Conservation (phyloP, 1,140 invertebrate species). For the Venustaconcha ellipsiformis region DNA sequence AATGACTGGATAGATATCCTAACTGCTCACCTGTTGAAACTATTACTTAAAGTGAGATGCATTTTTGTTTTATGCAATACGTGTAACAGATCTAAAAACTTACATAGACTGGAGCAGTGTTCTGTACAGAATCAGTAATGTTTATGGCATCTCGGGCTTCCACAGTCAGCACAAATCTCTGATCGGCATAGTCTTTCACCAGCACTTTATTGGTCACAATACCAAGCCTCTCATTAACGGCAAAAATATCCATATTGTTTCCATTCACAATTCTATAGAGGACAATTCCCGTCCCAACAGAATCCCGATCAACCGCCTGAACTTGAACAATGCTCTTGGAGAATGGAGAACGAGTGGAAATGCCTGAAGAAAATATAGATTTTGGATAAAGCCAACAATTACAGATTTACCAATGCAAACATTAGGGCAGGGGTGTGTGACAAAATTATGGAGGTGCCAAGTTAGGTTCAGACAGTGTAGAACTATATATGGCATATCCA, state of each 20-base stretch:
- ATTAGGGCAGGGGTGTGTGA: too few species aligned
- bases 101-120: constrained; percentile 27
- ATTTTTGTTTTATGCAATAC: not conserved
- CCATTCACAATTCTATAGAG: not conserved
- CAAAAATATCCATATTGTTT: constrained; percentile 13
- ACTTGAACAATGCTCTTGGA: constrained; percentile 45
- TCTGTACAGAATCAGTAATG: constrained; percentile 7
- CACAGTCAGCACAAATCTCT: constrained; percentile 9
- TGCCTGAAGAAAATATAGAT: constrained; percentile 39
- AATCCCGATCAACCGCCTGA: constrained; percentile 33
- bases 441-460: too few species aligned
- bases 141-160: constrained; percentile 18
- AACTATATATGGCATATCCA: too few species aligned
- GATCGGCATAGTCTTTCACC: constrained; percentile 24
- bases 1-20: not conserved
- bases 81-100: not conserved
- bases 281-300: constrained; percentile 14
- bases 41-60: constrained; percentile 10
- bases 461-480: too few species aligned
- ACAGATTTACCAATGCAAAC: too few species aligned
- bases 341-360: constrained; percentile 42
- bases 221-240: constrained; percentile 16
- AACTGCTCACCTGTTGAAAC: not conserved
- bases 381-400: too few species aligned
- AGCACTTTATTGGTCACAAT: constrained; percentile 24